Conservation (phyloP, 35 echinoderm and acorn worm genomes). For the Amphiura filiformis region DNA sequence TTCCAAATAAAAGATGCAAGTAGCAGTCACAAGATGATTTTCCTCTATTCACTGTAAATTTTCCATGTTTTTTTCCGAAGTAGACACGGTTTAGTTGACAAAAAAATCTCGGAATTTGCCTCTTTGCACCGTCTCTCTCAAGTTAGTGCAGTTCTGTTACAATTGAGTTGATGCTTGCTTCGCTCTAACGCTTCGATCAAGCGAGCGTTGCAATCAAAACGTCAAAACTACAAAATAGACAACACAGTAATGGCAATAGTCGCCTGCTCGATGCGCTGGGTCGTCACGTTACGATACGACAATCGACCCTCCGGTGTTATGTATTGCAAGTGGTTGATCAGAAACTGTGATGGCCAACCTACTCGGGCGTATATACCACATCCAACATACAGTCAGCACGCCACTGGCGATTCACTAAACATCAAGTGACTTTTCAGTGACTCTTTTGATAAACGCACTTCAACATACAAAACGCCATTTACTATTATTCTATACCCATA, state of each 20-base stretch:
- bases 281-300: not conserved
- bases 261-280: not conserved
- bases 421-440: not conserved
- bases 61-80: too few relatives aligned
- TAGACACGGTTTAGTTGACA: not conserved
- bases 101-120: not conserved
- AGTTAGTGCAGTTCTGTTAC: not conserved
- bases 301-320: not conserved
- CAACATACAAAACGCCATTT: not conserved
- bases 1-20: not conserved
- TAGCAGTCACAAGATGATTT: too few relatives aligned
- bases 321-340: not conserved
- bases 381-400: not conserved
- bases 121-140: not conserved
- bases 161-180: not conserved
- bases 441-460: not conserved
- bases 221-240: conserved; percentile 1
- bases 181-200: conserved; percentile 6
- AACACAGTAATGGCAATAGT: not conserved
- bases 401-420: not conserved
- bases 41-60: too few relatives aligned
- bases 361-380: not conserved
- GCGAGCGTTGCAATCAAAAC: not conserved
- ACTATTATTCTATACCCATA: not conserved
- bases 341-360: not conserved